A percentile compares a stretch with the other conserved stretches of the same genome.
These are phyloP conservation scores for Julus scandinavius DNA, from an alignment of 2,888 invertebrate genomes.

Conservation along the genomic window DNA sequence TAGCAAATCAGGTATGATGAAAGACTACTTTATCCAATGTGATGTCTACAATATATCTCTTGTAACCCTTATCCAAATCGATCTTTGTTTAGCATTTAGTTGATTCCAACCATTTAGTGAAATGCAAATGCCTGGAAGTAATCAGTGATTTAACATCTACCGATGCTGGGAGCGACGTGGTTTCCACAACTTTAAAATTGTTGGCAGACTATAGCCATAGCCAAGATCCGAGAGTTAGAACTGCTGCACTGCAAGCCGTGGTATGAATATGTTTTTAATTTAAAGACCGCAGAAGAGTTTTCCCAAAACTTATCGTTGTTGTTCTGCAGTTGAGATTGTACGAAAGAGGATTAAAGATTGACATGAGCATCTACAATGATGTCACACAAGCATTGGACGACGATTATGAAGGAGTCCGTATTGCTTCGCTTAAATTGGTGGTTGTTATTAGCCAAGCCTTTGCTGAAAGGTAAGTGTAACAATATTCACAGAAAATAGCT, in stretches of 20 bases:
- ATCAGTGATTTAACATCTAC: slow-evolving; percentile 77
- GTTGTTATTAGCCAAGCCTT: slow-evolving; percentile 87
- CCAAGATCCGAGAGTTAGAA: slow-evolving; percentile 89
- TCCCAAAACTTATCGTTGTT: slow-evolving; percentile 46
- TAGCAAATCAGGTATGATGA: slow-evolving; percentile 66
- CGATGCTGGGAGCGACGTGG: slow-evolving; percentile 71
- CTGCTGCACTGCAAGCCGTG: slow-evolving; percentile 87
- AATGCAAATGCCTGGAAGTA: slow-evolving; percentile 81
- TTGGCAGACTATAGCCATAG: slow-evolving; percentile 86
- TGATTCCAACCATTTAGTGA: slow-evolving; percentile 82
- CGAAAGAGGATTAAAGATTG: slow-evolving; percentile 82
- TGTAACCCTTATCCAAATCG: neutral
- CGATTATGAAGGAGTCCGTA: slow-evolving; percentile 92
- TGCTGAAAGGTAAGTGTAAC: slow-evolving; percentile 79
- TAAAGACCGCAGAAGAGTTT: neutral
- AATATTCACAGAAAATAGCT: slow-evolving; percentile 45
- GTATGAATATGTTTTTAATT: slow-evolving; percentile 66
- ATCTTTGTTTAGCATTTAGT: slow-evolving; percentile 71
- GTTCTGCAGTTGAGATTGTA: slow-evolving; percentile 73
- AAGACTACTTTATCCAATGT: neutral
- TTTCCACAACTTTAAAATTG: slow-evolving; percentile 72
- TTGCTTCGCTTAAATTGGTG: slow-evolving; percentile 85
- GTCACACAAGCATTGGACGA: slow-evolving; percentile 83
- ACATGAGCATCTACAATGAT: slow-evolving; percentile 74
- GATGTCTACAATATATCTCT: neutral